Conservation (phyloP, 2,113 vertebrate genomes). For the Melanostigma gelatinosum region DNA sequence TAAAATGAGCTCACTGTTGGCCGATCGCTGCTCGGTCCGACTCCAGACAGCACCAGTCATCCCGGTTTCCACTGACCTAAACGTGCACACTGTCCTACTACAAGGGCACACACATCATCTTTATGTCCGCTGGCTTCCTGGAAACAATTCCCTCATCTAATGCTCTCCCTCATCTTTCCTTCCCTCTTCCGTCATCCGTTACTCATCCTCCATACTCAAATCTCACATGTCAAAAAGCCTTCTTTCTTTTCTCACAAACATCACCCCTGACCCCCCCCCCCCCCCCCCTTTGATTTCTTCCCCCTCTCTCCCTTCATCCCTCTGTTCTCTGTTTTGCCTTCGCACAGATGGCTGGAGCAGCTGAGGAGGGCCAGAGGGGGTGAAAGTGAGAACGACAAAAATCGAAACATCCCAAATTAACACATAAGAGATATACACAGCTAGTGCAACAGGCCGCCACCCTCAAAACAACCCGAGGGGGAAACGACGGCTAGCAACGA, state of each 20-base stretch:
- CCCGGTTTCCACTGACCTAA: constrained; percentile 74
- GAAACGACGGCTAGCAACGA: constrained; percentile 19
- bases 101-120: constrained; percentile 62
- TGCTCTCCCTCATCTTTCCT: constrained; percentile 33
- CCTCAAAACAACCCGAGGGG: constrained; percentile 36
- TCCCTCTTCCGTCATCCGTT: constrained; percentile 36
- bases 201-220: constrained; percentile 44
- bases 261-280: constrained; percentile 19
- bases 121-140: constrained; percentile 48
- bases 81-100: constrained; percentile 56
- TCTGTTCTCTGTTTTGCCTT: constrained; percentile 80
- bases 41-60: constrained; percentile 70
- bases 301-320: constrained; percentile 56
- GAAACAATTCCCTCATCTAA: constrained; percentile 44
- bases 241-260: constrained; percentile 48
- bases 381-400: constrained; percentile 25
- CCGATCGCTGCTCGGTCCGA: constrained; percentile 38
- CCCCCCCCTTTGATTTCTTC: constrained; percentile 32
- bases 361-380: constrained; percentile 79
- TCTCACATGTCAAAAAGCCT: constrained; percentile 41
- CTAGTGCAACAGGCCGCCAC: constrained; percentile 46
- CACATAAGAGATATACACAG: constrained; percentile 35
- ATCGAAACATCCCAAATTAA: constrained; percentile 39
- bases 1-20: constrained; percentile 70
- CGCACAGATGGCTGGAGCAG: constrained; percentile 84